Conservation (phyloP, 2,113 vertebrate species). For the Microtus oregoni region DNA sequence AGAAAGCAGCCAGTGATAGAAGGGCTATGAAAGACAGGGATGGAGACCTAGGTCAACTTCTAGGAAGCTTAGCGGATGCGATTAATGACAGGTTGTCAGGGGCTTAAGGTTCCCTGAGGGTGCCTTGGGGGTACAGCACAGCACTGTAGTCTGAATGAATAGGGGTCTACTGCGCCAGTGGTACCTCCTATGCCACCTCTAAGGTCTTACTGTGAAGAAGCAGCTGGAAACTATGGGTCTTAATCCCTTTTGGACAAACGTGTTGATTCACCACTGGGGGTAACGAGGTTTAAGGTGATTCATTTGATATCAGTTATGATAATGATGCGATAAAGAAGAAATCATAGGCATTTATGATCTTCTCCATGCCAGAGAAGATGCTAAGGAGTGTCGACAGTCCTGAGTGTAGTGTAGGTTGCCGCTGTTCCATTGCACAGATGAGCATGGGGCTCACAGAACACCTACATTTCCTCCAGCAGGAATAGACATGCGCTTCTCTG, state of each 20-base stretch:
- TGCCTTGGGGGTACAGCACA: neutral
- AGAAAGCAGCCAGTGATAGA: neutral
- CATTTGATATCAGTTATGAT: neutral
- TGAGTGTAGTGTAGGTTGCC: neutral
- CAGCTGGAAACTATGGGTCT: neutral
- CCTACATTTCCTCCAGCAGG: rapidly evolving
- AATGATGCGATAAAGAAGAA: neutral
- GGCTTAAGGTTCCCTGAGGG: neutral
- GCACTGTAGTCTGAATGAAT: neutral
- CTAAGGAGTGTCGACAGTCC: neutral
- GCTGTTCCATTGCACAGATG: rapidly evolving
- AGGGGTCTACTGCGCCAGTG: neutral
- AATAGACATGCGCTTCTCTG: neutral
- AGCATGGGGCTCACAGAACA: neutral
- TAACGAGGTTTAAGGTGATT: neutral
- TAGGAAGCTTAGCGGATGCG: neutral
- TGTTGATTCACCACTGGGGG: too few species aligned
- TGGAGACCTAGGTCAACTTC: neutral
- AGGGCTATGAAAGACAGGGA: neutral
- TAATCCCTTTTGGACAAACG: neutral
- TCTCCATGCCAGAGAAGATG: neutral
- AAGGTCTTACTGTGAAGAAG: neutral
- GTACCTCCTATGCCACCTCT: neutral
- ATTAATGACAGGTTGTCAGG: neutral
- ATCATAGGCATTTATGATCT: neutral